These are phyloP conservation scores for Brachyhypopomus gauderio DNA, from an alignment of 2,113 vertebrate species.

Conservation along the genomic window DNA sequence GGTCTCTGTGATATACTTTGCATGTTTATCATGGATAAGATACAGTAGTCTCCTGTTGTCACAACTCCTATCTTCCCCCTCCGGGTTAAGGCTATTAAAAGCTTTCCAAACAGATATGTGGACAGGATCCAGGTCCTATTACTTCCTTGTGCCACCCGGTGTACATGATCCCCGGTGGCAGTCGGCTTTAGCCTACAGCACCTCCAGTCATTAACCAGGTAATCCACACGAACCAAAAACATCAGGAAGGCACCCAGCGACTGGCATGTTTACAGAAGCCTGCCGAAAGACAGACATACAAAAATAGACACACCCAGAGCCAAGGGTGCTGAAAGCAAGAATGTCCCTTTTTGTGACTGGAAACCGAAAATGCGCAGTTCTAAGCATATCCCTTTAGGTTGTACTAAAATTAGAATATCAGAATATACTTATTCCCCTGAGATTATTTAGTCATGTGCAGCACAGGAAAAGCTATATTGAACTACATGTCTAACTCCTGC, in stretches of 20 bases:
- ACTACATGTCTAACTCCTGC: too few relatives aligned
- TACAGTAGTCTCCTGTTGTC: slow-evolving; percentile 21
- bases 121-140: slow-evolving; percentile 46
- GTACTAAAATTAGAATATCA: background rate
- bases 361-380: slow-evolving; percentile 4
- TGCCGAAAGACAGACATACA: slow-evolving; percentile 12
- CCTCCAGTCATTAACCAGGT: slow-evolving; percentile 50
- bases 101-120: slow-evolving; percentile 37
- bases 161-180: slow-evolving; percentile 34
- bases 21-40: slow-evolving; percentile 19
- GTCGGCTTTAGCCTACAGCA: slow-evolving; percentile 45
- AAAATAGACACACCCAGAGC: slow-evolving; percentile 22
- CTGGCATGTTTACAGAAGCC: slow-evolving; percentile 1
- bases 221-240: slow-evolving; percentile 35
- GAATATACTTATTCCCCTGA: background rate
- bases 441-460: too few relatives aligned
- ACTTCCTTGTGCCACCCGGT: slow-evolving; percentile 22
- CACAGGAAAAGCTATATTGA: too few relatives aligned
- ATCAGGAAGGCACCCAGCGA: background rate
- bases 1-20: background rate
- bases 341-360: background rate
- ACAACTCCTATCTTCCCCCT: slow-evolving; percentile 29
- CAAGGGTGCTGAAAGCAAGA: background rate
- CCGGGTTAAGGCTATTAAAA: slow-evolving; percentile 50
- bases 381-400: background rate